Evolutionary conservation across 1,140 invertebrate genomes (phyloP).

Genomic region (Drusus annulatus): DNA sequence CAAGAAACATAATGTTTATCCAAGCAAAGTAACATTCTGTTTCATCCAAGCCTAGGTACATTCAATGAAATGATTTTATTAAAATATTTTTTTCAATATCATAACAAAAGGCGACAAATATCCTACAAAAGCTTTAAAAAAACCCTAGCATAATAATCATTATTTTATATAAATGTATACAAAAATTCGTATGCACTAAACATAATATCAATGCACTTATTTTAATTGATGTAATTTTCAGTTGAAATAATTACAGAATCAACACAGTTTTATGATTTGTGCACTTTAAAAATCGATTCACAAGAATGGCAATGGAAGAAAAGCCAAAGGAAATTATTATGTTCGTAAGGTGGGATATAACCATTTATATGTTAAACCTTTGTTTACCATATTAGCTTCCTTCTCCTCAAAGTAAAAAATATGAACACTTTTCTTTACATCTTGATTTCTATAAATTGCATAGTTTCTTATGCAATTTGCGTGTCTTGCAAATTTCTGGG

Average conservation of each 20-base stretch:
- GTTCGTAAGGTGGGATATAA: not conserved
- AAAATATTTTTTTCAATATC: not conserved
- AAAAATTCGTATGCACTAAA: slow-evolving; percentile 27
- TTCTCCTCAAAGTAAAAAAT: no score
- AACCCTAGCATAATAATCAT: slow-evolving; percentile 23
- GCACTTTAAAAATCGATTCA: slow-evolving; percentile 3
- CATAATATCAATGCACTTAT: slow-evolving; percentile 23
- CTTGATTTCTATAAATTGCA: no score
- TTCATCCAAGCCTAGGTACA: no score
- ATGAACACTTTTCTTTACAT: no score
- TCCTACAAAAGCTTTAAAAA: slow-evolving; percentile 32
- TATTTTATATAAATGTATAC: slow-evolving; percentile 34
- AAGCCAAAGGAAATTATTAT: not conserved
- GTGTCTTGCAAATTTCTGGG: not conserved
- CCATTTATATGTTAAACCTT: no score
- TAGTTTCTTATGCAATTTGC: no score
- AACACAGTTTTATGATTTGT: not conserved
- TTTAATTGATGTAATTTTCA: slow-evolving; percentile 7
- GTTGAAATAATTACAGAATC: slow-evolving; percentile 2
- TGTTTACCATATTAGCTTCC: no score
- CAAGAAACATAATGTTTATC: no score
- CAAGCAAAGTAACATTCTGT: no score
- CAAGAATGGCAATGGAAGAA: not conserved
- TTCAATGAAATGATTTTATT: no score
- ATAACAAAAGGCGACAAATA: slow-evolving; percentile 20